A percentile compares a stretch with the other conserved stretches of the same genome.
phyloP scores from a whole-genome alignment of 2,888 invertebrate genomes.

The Parthenolecanium corni region DNA sequence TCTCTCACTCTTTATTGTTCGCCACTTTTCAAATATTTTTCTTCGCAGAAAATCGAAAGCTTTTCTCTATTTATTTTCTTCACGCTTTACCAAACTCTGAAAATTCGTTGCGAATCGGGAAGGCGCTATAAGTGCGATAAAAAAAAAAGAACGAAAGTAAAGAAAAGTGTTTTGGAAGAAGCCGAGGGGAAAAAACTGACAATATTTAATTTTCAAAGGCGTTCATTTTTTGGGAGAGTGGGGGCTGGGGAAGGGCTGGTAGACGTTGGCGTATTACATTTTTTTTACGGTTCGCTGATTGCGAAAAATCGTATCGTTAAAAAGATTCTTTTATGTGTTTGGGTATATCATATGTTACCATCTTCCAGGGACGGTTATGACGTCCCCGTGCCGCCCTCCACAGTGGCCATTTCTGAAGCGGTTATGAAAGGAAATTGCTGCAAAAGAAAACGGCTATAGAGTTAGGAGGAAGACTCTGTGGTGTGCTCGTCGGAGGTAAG shows the following conservation, averaged over 20 bases:
- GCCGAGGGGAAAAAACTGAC: too few species aligned
- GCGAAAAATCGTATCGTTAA: constrained; percentile 21
- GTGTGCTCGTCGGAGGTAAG: constrained; percentile 10
- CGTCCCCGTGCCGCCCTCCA: not conserved
- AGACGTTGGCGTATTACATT: constrained; percentile 10
- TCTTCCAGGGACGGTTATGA: constrained; percentile 12
- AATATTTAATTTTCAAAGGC: too few species aligned
- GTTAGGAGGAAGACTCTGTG: not conserved
- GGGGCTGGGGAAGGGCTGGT: not conserved
- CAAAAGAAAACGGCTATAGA: not conserved
- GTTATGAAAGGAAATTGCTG: constrained; percentile 13
- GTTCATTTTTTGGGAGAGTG: too few species aligned
- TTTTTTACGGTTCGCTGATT: constrained; percentile 17
- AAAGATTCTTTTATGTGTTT: constrained; percentile 22
- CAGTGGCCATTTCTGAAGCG: not conserved
- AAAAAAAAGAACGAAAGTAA: too few species aligned
- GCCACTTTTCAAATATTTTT: too few species aligned
- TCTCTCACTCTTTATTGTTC: too few species aligned
- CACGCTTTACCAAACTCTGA: too few species aligned
- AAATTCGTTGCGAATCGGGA: too few species aligned
- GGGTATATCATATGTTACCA: constrained; percentile 17
- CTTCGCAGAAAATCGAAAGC: too few species aligned
- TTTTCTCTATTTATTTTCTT: too few species aligned
- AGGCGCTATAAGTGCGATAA: too few species aligned
- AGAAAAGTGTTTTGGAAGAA: too few species aligned